These are phyloP conservation scores for Leptoteleia sp. DNA, from an alignment of 1,140 invertebrate species.

Conservation along the genomic window DNA sequence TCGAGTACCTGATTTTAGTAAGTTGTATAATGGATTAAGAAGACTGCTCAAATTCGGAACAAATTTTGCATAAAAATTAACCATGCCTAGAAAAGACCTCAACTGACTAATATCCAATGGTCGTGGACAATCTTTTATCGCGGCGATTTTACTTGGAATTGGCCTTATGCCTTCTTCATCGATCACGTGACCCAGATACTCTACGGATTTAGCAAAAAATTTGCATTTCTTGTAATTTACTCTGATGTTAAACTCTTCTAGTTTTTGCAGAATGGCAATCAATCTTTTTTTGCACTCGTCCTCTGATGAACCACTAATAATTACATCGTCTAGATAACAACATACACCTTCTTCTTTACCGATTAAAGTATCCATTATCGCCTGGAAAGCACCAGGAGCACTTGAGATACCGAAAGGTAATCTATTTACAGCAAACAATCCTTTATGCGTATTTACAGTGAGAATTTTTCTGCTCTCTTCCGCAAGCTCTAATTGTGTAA, in stretches of 20 bases:
- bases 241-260: too few relatives aligned
- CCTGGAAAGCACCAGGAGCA: slow-evolving; percentile 28
- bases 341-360: background rate
- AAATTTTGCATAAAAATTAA: slow-evolving; percentile 70
- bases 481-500: slow-evolving; percentile 49
- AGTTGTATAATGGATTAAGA: slow-evolving; percentile 66
- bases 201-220: slow-evolving; percentile 60
- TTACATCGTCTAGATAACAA: slow-evolving; percentile 30
- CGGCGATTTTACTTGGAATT: slow-evolving; percentile 36
- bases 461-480: slow-evolving; percentile 58
- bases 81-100: slow-evolving; percentile 65
- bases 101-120: slow-evolving; percentile 66
- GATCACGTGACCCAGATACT: slow-evolving; percentile 70
- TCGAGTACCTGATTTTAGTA: slow-evolving; percentile 70
- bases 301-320: slow-evolving; percentile 8
- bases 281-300: too few relatives aligned
- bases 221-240: too few relatives aligned
- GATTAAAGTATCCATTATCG: slow-evolving; percentile 23
- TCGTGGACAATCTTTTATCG: slow-evolving; percentile 18
- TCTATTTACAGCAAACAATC: slow-evolving; percentile 18
- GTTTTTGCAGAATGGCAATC: too few relatives aligned
- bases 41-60: slow-evolving; percentile 71
- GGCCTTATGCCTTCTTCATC: slow-evolving; percentile 58
- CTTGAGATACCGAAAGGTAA: slow-evolving; percentile 26
- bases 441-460: slow-evolving; percentile 60